These are phyloP conservation scores for Stramonita haemastoma DNA, from an alignment of 2,888 invertebrate genomes.

Conservation along the genomic window DNA sequence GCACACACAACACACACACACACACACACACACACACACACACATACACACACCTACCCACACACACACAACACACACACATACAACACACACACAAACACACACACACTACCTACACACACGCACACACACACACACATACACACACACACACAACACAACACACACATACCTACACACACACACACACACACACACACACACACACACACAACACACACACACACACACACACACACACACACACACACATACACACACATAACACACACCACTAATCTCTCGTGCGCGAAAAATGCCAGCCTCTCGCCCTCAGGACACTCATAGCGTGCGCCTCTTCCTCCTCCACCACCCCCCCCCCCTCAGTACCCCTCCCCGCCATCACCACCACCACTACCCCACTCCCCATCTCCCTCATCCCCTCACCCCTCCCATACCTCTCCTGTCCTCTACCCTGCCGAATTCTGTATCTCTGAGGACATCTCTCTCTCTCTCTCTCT, in stretches of 20 bases:
- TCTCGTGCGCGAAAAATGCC: too few species aligned
- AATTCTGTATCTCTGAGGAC: too few species aligned
- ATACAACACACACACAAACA: not conserved
- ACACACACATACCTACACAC: not conserved
- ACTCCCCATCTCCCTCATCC: too few species aligned
- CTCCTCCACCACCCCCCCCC: too few species aligned
- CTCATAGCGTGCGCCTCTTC: too few species aligned
- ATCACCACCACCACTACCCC: too few species aligned
- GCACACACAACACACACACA: not conserved
- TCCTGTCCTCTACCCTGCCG: too few species aligned
- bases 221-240: conserved; percentile 11
- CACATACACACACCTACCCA: not conserved
- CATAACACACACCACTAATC: too few species aligned
- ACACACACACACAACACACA: not conserved
- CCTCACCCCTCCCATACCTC: too few species aligned
- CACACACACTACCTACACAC: not conserved
- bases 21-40: conserved; percentile 8
- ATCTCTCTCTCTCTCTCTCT: not conserved
- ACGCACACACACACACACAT: conserved; percentile 3
- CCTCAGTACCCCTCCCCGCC: too few species aligned
- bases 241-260: not conserved
- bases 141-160: not conserved
- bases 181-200: not conserved
- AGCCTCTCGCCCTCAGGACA: too few species aligned
- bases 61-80: not conserved